Conservation (phyloP, 2,113 vertebrate species). For the Zapus hudsonius region DNA sequence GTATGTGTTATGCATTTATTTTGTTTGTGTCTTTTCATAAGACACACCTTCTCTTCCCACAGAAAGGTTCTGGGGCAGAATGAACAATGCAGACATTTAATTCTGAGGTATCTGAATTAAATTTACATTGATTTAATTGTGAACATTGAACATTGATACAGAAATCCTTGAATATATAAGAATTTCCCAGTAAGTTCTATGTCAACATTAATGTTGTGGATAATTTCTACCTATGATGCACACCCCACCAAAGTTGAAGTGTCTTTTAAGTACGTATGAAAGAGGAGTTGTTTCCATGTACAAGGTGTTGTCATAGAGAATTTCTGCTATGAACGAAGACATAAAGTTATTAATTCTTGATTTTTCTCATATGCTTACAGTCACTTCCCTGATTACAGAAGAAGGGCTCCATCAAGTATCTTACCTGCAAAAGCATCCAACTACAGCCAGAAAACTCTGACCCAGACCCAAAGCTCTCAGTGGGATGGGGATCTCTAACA, state of each 20-base stretch:
- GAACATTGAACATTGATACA: neutral
- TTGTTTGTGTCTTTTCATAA: neutral
- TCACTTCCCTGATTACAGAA: conserved; percentile 12
- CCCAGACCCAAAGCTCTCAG: neutral
- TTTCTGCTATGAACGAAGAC: conserved; percentile 12
- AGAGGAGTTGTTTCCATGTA: neutral
- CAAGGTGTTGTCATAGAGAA: neutral
- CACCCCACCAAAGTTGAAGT: neutral
- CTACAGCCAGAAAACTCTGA: neutral
- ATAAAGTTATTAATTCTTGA: neutral
- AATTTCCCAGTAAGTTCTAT: neutral
- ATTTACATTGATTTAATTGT: no score
- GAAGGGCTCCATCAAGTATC: neutral
- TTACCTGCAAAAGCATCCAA: neutral
- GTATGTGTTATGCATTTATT: neutral
- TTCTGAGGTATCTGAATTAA: neutral
- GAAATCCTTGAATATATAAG: neutral
- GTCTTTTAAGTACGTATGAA: neutral
- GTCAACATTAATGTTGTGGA: neutral
- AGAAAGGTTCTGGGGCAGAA: neutral
- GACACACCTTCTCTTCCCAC: fast-evolving
- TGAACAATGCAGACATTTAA: neutral
- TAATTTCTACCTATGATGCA: neutral
- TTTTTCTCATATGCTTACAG: neutral
- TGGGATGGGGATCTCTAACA: neutral